phyloP scores from a whole-genome alignment of 2,797 vertebrate species.

The Crypturellus tataupa region DNA sequence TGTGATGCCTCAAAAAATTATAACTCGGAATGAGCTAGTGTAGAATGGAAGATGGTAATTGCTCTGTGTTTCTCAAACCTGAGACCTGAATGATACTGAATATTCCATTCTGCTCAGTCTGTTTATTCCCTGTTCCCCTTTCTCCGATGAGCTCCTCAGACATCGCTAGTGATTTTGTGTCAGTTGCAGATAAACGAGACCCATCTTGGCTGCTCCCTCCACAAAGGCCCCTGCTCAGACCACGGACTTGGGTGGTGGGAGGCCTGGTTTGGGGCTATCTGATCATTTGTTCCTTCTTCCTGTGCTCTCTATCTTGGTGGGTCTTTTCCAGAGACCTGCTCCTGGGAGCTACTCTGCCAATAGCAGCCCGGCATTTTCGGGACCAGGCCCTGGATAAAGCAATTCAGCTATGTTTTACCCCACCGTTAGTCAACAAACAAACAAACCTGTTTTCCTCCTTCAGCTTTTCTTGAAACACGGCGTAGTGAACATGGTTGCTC shows the following conservation, averaged over 20 bases:
- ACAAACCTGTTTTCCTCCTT: not conserved
- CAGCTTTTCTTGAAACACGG: not conserved
- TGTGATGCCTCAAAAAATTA: not conserved
- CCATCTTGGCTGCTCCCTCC: not conserved
- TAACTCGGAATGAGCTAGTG: rapidly evolving
- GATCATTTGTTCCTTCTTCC: not conserved
- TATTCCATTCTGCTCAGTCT: not conserved
- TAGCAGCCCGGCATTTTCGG: not conserved
- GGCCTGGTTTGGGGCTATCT: not conserved
- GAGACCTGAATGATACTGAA: not conserved
- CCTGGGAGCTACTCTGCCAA: not conserved
- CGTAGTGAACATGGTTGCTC: not conserved
- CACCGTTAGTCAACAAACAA: not conserved
- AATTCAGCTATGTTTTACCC: not conserved
- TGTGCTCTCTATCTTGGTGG: not conserved
- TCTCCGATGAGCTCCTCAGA: not conserved
- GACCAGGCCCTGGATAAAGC: not conserved
- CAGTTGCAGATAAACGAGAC: not conserved
- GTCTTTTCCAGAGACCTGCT: not conserved
- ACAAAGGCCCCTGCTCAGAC: not conserved
- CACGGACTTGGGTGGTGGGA: not conserved
- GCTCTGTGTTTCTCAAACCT: not conserved
- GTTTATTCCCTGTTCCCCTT: not conserved
- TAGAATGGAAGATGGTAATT: not conserved
- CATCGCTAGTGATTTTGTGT: not conserved